Percentiles rank a stretch among this genome's conserved stretches.
phyloP scores from a whole-genome alignment of 2,888 invertebrate species.

The Mystacides longicornis region DNA sequence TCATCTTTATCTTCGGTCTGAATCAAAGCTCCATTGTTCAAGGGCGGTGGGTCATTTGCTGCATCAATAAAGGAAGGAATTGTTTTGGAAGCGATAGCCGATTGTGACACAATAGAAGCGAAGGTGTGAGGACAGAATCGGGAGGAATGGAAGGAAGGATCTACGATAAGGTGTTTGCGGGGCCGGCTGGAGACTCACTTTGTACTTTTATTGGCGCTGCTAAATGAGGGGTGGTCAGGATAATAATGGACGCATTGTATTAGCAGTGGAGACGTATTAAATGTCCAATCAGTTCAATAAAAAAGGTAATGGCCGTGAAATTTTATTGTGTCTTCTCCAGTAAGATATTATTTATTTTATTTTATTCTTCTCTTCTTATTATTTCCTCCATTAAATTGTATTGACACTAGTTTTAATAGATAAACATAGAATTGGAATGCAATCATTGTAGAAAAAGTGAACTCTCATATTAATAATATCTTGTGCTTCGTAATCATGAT shows the following conservation, averaged over 20 bases:
- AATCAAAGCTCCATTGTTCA: background rate
- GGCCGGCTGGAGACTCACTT: background rate
- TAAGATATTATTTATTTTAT: too few species aligned
- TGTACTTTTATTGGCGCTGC: background rate
- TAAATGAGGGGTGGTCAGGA: background rate
- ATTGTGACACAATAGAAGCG: background rate
- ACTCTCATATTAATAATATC: too few species aligned
- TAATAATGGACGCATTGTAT: background rate
- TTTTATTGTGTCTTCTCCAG: background rate
- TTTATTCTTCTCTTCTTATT: too few species aligned
- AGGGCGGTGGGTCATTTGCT: constrained; percentile 3
- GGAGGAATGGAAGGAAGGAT: background rate
- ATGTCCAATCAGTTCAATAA: background rate
- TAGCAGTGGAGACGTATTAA: background rate
- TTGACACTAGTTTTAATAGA: too few species aligned
- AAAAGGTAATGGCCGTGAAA: background rate
- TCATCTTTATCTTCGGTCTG: background rate
- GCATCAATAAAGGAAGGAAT: constrained; percentile 4
- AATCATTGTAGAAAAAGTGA: too few species aligned
- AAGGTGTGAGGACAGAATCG: background rate
- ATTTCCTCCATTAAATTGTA: too few species aligned
- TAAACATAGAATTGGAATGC: too few species aligned
- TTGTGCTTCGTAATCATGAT: too few species aligned
- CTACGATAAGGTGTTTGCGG: background rate
- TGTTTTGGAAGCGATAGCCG: constrained; percentile 3